These are phyloP conservation scores for Luperina nickerlii DNA, from an alignment of 2,888 invertebrate genomes.

Conservation along the genomic window DNA sequence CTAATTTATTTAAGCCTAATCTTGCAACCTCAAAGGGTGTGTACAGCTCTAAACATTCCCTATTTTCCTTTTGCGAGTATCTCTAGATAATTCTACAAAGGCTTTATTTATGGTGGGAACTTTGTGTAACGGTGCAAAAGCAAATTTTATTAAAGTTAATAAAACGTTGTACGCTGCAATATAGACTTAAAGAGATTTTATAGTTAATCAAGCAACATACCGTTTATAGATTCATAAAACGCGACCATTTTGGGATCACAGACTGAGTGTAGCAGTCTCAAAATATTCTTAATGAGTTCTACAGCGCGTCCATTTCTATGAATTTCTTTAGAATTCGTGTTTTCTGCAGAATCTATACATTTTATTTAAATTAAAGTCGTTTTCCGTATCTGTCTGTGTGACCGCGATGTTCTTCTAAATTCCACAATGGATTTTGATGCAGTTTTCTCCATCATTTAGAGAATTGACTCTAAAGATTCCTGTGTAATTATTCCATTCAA, in stretches of 20 bases:
- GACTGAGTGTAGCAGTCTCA: constrained; percentile 32
- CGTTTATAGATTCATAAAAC: constrained; percentile 45
- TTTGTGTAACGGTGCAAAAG: constrained; percentile 11
- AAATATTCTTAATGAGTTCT: constrained; percentile 26
- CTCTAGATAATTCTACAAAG: constrained; percentile 25
- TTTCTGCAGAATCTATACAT: not conserved
- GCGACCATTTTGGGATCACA: constrained; percentile 18
- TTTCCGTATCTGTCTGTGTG: not conserved
- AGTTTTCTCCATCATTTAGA: not conserved
- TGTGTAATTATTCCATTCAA: not conserved
- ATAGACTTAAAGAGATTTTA: constrained; percentile 26
- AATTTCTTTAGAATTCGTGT: not conserved
- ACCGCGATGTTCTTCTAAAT: not conserved
- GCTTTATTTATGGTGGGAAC: constrained; percentile 28
- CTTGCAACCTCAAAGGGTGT: not conserved
- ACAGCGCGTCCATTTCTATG: not conserved
- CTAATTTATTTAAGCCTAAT: constrained; percentile 3
- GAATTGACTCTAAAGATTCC: not conserved
- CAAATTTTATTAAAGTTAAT: constrained; percentile 29
- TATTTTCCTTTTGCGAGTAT: constrained; percentile 14
- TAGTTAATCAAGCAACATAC: constrained; percentile 51
- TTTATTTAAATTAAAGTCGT: not conserved
- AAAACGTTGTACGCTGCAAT: constrained; percentile 23
- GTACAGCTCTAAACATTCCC: not conserved
- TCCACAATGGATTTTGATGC: not conserved